Evolutionary conservation across 2,797 vertebrate genomes (phyloP).

Genomic region (Heterohyrax brucei): DNA sequence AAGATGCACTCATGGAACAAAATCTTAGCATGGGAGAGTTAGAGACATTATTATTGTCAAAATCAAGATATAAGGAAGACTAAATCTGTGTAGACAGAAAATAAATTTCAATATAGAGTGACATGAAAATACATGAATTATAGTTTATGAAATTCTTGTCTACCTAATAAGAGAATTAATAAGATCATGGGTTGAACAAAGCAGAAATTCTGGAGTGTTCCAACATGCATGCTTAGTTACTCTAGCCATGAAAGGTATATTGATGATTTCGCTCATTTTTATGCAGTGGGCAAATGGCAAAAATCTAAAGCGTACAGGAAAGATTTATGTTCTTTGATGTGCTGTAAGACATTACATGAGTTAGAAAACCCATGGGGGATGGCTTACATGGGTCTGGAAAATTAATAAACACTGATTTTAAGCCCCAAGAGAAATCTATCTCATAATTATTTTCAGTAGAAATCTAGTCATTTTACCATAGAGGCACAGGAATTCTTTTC

Average conservation of each 20-base stretch:
- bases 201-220: constrained; percentile 37
- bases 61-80: neutral
- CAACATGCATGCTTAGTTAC: constrained; percentile 40
- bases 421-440: constrained; percentile 24
- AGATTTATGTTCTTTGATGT: constrained; percentile 51
- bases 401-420: constrained; percentile 52
- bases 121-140: constrained; percentile 37
- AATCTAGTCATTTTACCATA: constrained; percentile 50
- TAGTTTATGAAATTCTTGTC: constrained; percentile 21
- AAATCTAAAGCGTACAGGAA: constrained; percentile 11
- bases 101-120: neutral
- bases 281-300: constrained; percentile 47
- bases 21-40: constrained; percentile 33
- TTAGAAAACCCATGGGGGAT: constrained; percentile 36
- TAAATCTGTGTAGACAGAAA: constrained; percentile 22
- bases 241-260: constrained; percentile 48
- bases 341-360: constrained; percentile 3
- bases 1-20: neutral
- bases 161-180: constrained; percentile 47
- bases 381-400: constrained; percentile 52
- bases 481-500: constrained; percentile 26
- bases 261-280: constrained; percentile 65
- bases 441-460: constrained; percentile 61
- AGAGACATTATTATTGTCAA: neutral
- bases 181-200: neutral